Evolutionary conservation across 2,888 invertebrate genomes (phyloP), one percentile per base, ranked within the genome.

Genomic region (Colostygia pectinataria): DNA sequence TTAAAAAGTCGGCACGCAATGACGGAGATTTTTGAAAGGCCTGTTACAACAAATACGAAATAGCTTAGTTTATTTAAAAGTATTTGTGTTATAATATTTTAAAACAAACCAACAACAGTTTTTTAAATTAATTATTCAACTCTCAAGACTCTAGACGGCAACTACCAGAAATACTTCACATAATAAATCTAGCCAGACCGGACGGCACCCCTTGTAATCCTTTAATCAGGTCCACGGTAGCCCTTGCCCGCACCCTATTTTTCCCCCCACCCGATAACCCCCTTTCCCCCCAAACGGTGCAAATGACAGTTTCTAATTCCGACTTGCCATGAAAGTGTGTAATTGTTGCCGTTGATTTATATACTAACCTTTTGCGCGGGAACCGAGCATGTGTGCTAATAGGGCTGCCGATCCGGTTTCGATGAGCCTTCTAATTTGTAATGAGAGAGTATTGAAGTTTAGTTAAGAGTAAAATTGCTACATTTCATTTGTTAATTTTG

Each of bases 231-330:
- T 85, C 85, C 84, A 79, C 82, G 66, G 81, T 85, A 78, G 83
- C 88, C 89, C 86, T 85, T 84, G 77, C 84, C 82, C 74, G 80
- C 86, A 82, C 89, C 88, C 87, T 81, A 82, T 88, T 87, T 83
- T 84, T 83, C 81, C 83, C 74, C 82, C 55, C 70, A 65, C 72
- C 61, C 57, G 40, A 52, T 55, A 57, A 61, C 65, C 55, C 57
- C 58, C 41, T 38, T n/a, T 63, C 77, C 82, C 85, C 83, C 80
- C 80, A 82, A 86, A 89, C 81, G 88, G 86, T 90, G 91, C 90
- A 90, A 91, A 90, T 90, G 91, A 90, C 91, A 90, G 90, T 91
- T 91, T 90, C 90, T 90, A 91, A 91, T 91, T 91, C 90, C 86
- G 87, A 88, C 86, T 90, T 89, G 90, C 88, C 90, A 90, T 89